A percentile compares a stretch with the other conserved stretches of the same genome.
phyloP scores from a whole-genome alignment of 2,797 vertebrate species.

The Pempheris klunzingeri region DNA sequence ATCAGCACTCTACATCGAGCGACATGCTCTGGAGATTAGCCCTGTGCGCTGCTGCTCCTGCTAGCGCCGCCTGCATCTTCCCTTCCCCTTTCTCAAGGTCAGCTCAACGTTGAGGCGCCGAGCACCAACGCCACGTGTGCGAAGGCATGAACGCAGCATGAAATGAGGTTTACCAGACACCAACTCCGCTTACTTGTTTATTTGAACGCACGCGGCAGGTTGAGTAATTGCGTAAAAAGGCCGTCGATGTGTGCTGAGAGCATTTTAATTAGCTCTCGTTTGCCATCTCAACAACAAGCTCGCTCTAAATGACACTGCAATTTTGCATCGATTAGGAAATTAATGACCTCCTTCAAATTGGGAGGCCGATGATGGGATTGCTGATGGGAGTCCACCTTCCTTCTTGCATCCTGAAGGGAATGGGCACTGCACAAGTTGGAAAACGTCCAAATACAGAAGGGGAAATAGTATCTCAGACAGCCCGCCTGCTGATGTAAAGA shows the following conservation, averaged over 20 bases:
- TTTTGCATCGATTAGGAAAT: slow-evolving; percentile 77
- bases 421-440: slow-evolving; percentile 55
- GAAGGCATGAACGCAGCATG: slow-evolving; percentile 53
- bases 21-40: slow-evolving; percentile 76
- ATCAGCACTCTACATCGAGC: slow-evolving; percentile 72
- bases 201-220: slow-evolving; percentile 60
- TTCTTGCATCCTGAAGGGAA: slow-evolving; percentile 35
- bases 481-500: slow-evolving; percentile 67
- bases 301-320: slow-evolving; percentile 72
- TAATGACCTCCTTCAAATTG: slow-evolving; percentile 71
- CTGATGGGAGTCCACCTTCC: slow-evolving; percentile 62
- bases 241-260: slow-evolving; percentile 70
- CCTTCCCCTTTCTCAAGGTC: slow-evolving; percentile 78
- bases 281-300: slow-evolving; percentile 64
- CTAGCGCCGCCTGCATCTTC: slow-evolving; percentile 53
- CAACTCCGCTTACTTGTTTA: slow-evolving; percentile 57
- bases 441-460: slow-evolving; percentile 56
- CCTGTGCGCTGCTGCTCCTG: slow-evolving; percentile 50
- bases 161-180: slow-evolving; percentile 63
- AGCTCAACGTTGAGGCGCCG: slow-evolving; percentile 39
- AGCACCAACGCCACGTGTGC: slow-evolving; percentile 12
- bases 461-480: slow-evolving; percentile 56
- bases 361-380: slow-evolving; percentile 53
- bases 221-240: slow-evolving; percentile 68
- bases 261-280: slow-evolving; percentile 81